A percentile compares a stretch with the other conserved stretches of the same genome.
Conservation (phyloP, 2,888 invertebrate genomes). For the Ormyrus nitidulus region DNA sequence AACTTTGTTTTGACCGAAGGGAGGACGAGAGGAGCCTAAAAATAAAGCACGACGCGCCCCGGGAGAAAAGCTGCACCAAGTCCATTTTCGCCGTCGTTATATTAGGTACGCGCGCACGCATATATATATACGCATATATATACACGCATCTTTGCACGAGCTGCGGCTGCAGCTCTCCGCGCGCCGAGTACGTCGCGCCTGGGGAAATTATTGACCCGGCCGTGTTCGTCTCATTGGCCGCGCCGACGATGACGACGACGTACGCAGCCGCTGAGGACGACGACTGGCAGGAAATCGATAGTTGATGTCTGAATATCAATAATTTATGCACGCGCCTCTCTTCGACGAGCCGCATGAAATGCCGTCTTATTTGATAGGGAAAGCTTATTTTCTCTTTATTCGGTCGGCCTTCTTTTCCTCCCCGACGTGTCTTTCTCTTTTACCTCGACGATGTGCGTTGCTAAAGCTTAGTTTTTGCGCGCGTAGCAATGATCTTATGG, state of each 20-base stretch:
- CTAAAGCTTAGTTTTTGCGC: background rate
- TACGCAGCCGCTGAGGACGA: background rate
- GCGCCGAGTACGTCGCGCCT: background rate
- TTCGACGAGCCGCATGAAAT: background rate
- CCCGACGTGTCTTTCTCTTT: background rate
- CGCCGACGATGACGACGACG: conserved; percentile 1
- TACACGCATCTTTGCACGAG: too few relatives aligned
- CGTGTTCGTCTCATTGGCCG: background rate
- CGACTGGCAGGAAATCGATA: conserved; percentile 46
- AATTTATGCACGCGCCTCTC: conserved; percentile 42
- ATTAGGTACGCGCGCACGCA: too few relatives aligned
- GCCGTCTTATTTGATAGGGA: conserved; percentile 30
- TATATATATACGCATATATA: too few relatives aligned
- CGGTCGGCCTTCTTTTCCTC: background rate
- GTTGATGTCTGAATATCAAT: conserved; percentile 48
- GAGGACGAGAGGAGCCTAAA: too few relatives aligned
- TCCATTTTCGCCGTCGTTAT: too few relatives aligned
- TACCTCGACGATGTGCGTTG: background rate
- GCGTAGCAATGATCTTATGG: conserved; percentile 11
- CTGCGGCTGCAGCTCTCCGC: background rate
- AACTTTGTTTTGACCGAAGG: too few relatives aligned
- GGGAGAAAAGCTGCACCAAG: background rate
- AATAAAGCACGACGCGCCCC: background rate
- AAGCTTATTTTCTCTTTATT: conserved; percentile 28
- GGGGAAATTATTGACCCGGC: conserved; percentile 45